Conservation (phyloP, 2,888 invertebrate species). For the Drosophila yooni region DNA sequence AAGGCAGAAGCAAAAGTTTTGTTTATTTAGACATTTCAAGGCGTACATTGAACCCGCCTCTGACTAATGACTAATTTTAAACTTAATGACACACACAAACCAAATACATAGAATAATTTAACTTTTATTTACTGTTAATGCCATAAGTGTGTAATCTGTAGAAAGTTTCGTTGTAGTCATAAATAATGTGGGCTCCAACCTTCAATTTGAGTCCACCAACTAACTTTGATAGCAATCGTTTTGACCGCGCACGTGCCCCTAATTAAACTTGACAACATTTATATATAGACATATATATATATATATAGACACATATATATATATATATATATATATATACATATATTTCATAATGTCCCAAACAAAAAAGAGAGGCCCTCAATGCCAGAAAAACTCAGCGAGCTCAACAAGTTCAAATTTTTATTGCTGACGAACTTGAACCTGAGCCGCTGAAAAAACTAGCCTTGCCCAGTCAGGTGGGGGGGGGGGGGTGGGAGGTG, state of each 20-base stretch:
- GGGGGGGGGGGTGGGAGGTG: too few relatives aligned
- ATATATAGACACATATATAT: too few relatives aligned
- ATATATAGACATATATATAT: neutral
- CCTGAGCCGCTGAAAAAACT: constrained; percentile 7
- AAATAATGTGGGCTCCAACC: neutral
- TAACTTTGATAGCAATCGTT: constrained; percentile 15
- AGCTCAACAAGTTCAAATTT: constrained; percentile 34
- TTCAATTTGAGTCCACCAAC: constrained; percentile 3
- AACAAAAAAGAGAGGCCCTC: neutral
- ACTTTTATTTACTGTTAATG: neutral
- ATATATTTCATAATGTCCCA: constrained; percentile 17
- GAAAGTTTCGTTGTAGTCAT: neutral
- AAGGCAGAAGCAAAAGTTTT: constrained; percentile 4
- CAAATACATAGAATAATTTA: neutral
- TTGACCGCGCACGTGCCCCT: constrained; percentile 35
- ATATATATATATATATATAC: neutral
- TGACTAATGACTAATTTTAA: constrained; percentile 13
- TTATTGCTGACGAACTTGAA: constrained; percentile 43
- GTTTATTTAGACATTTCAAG: constrained; percentile 5
- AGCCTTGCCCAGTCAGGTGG: neutral
- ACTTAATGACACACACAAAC: neutral
- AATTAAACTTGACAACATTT: constrained; percentile 40
- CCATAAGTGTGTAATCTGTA: neutral
- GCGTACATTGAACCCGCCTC: constrained; percentile 33
- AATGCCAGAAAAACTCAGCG: constrained; percentile 25